phyloP scores from a whole-genome alignment of 2,888 invertebrate species.

The Biston stratarius region DNA sequence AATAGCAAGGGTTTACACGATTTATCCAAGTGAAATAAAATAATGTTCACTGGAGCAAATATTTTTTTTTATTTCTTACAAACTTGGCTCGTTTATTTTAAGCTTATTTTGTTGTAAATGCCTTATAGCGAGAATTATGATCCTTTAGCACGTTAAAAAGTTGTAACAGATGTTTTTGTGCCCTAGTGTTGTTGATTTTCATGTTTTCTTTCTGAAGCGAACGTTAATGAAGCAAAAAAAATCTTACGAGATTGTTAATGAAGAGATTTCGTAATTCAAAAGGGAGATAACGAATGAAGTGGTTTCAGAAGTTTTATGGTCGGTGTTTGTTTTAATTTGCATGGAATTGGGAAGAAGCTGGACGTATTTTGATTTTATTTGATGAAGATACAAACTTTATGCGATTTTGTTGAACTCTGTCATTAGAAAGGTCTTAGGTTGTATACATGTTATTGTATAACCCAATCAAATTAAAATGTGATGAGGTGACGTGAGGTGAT shows the following conservation, averaged over 20 bases:
- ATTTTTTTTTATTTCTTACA: constrained; percentile 42
- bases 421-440: too few species aligned
- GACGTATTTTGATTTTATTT: neutral
- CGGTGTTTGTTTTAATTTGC: constrained; percentile 16
- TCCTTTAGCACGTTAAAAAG: constrained; percentile 49
- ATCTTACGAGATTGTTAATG: constrained; percentile 24
- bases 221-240: constrained; percentile 27
- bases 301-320: neutral
- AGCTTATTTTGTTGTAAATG: constrained; percentile 66
- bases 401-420: too few species aligned
- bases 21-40: constrained; percentile 64
- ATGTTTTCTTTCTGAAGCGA: constrained; percentile 27
- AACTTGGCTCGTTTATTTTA: constrained; percentile 65
- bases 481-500: too few species aligned
- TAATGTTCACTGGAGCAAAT: constrained; percentile 28
- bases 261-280: constrained; percentile 28
- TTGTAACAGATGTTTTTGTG: constrained; percentile 48
- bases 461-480: too few species aligned
- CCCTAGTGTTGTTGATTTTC: constrained; percentile 28
- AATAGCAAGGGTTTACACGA: constrained; percentile 57
- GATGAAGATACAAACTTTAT: neutral
- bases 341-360: neutral
- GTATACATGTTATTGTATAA: too few species aligned
- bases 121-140: constrained; percentile 62
- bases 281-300: constrained; percentile 20